A percentile compares a stretch with the other conserved stretches of the same genome.
phyloP scores from a whole-genome alignment of 2,797 vertebrate genomes.

The Cyprinella venusta region DNA sequence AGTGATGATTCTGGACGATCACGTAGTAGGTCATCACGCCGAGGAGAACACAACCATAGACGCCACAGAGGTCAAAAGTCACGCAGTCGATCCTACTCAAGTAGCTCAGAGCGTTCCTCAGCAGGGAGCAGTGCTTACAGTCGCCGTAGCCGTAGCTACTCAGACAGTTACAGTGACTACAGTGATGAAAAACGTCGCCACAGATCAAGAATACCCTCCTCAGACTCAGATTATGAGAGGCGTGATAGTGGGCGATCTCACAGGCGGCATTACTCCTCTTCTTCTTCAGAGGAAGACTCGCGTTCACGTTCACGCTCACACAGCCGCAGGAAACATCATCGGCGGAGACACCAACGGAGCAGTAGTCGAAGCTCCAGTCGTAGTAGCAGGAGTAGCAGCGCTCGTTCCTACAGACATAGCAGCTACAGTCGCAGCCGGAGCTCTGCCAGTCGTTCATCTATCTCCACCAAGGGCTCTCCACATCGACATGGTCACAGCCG shows the following conservation, averaged over 20 bases:
- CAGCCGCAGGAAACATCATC: constrained; percentile 83
- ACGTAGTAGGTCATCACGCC: constrained; percentile 83
- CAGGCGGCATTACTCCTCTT: constrained; percentile 87
- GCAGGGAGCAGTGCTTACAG: constrained; percentile 89
- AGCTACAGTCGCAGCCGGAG: constrained; percentile 92
- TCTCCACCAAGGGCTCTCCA: constrained; percentile 80
- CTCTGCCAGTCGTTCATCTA: constrained; percentile 88
- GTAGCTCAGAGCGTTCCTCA: constrained; percentile 89
- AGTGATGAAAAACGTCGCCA: constrained; percentile 81
- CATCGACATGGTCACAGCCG: constrained; percentile 73
- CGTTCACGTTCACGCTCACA: constrained; percentile 88
- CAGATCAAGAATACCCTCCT: constrained; percentile 75
- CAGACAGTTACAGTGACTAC: constrained; percentile 93
- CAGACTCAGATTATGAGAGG: constrained; percentile 89
- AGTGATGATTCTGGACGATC: constrained; percentile 92
- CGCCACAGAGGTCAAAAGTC: constrained; percentile 80
- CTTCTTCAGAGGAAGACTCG: constrained; percentile 84
- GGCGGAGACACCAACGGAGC: constrained; percentile 79
- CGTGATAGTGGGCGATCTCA: constrained; percentile 80
- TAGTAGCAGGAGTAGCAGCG: constrained; percentile 90
- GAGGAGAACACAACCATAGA: constrained; percentile 79
- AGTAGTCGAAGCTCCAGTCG: constrained; percentile 82
- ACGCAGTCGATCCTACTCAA: constrained; percentile 87
- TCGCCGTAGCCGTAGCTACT: constrained; percentile 87
- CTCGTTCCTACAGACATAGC: constrained; percentile 89